Evolutionary conservation across 2,797 vertebrate genomes (phyloP), one percentile per base, ranked within the genome.

Genomic region (Bufotes viridis): DNA sequence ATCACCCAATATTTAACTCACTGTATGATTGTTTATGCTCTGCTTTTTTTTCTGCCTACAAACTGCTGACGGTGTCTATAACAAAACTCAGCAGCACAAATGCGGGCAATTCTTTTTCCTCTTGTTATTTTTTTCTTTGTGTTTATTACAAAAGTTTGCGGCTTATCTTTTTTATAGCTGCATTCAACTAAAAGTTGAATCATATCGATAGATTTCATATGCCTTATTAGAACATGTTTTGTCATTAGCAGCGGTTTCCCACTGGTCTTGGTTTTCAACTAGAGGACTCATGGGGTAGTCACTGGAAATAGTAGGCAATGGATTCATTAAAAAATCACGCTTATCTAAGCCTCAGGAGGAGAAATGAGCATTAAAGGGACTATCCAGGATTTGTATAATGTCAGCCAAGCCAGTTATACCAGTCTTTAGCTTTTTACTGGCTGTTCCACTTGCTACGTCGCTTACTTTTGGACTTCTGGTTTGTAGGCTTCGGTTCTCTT

Each of bases 1-100:
- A 85, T 85, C 58, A 85, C 72, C 78, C 22, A 85, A 85, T 85
- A 78, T 78, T 85, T 85, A 63, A 18, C 42, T 78, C 34, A 78
- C 53, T 78, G 58, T 85, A 78, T 65, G 72, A 85, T 75, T 76
- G 84, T 65, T 78, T 85, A 78, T 78, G 60, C 63, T 29, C n/a
- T 63, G 22, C 34, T 51, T 22, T 20, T 29, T 65, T 78, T 42
- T 53, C 60, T 18, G 49, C 63, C 42, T 26, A 29, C 34, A 78
- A 85, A 85, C 74, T 85, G 72, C 84, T 85, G 84, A 85, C 60
- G 20, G 70, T 61, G 83, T 76, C 29, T 57, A 49, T 51, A 76
- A 78, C 72, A 42, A 85, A 61, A 67, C 24, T 78, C 83, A 53
- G 74, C 60, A 85, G 74, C 60, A 85, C 22, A 78, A 78, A 78